Conservation (phyloP, 1,140 invertebrate genomes). For the Platorchestia sp. region DNA sequence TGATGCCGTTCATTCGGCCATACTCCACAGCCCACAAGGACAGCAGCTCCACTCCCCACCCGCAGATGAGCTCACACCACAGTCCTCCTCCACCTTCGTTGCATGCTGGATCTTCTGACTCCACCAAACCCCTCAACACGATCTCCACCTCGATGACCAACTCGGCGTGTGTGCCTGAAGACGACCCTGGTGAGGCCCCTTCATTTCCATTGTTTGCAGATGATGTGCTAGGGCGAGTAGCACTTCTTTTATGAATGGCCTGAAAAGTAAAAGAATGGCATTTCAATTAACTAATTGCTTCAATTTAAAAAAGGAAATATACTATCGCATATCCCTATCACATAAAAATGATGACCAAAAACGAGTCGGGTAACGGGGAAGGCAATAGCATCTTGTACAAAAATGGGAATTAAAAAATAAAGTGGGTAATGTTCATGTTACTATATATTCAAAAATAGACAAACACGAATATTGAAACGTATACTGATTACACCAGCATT, state of each 20-base stretch:
- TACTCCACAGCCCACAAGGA: constrained; percentile 44
- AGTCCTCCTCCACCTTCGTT: neutral
- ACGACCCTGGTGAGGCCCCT: neutral
- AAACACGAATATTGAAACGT: neutral
- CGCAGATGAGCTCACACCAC: constrained; percentile 30
- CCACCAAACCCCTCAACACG: neutral
- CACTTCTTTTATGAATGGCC: neutral
- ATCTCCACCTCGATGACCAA: constrained; percentile 39
- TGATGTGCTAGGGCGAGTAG: neutral
- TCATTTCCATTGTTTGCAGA: neutral
- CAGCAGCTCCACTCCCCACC: constrained; percentile 29
- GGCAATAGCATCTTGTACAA: neutral
- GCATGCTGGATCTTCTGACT: neutral
- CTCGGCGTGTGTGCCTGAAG: constrained; percentile 18
- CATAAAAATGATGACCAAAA: neutral
- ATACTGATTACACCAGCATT: neutral
- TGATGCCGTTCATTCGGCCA: constrained; percentile 13
- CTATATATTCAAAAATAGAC: neutral
- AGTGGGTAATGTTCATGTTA: neutral
- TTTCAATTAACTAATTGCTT: neutral
- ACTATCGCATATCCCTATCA: neutral
- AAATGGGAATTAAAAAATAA: neutral
- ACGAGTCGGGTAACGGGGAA: neutral
- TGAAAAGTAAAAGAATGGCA: neutral
- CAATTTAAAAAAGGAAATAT: neutral